These are phyloP conservation scores for Dynastes maya DNA, from an alignment of 2,888 invertebrate species.

Conservation along the genomic window DNA sequence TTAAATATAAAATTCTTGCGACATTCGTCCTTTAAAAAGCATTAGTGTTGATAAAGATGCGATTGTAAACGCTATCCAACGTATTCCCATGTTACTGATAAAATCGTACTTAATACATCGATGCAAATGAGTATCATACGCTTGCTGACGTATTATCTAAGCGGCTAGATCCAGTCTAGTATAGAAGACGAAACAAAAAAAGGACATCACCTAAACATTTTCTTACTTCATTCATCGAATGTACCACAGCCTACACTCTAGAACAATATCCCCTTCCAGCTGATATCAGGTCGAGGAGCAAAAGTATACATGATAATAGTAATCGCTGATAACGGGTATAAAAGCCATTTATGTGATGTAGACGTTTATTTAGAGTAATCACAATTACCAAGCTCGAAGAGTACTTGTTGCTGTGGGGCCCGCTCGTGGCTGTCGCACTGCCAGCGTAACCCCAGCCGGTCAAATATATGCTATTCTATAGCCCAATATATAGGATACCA, in stretches of 20 bases:
- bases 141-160: conserved; percentile 29
- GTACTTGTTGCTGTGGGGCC: conserved; percentile 43
- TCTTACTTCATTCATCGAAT: conserved; percentile 39
- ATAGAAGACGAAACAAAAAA: conserved; percentile 35
- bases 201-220: not conserved
- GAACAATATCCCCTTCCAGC: conserved; percentile 35
- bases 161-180: conserved; percentile 46
- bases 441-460: conserved; percentile 41
- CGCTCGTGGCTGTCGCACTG: conserved; percentile 39
- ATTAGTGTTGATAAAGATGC: not conserved
- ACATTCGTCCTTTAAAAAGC: conserved; percentile 19
- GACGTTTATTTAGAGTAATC: conserved; percentile 37
- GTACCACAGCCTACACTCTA: conserved; percentile 32
- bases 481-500: conserved; percentile 5
- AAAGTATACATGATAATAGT: conserved; percentile 37
- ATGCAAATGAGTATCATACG: conserved; percentile 25
- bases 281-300: conserved; percentile 37
- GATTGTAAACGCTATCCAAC: conserved; percentile 2
- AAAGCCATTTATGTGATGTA: conserved; percentile 23
- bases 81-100: conserved; percentile 9
- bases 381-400: conserved; percentile 38
- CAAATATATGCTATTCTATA: conserved; percentile 21
- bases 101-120: conserved; percentile 15
- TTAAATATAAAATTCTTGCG: not conserved
- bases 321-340: conserved; percentile 43